Conservation (phyloP, 2,113 vertebrate genomes). For the Lasiurus borealis region DNA sequence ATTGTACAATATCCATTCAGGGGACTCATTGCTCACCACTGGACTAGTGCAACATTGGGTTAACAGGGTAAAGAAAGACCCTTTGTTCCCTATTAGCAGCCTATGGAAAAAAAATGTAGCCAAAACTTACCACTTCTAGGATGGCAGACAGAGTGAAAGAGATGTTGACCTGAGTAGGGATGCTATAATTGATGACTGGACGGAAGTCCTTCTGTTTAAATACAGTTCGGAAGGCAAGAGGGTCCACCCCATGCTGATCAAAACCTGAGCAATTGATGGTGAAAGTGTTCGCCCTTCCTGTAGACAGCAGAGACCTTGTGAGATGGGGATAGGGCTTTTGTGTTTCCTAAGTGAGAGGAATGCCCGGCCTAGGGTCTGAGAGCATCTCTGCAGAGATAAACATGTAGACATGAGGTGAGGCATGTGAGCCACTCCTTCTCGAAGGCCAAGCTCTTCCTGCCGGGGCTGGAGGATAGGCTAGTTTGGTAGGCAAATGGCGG, state of each 20-base stretch:
- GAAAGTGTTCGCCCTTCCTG: not conserved
- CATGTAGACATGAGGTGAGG: not conserved
- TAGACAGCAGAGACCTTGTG: not conserved
- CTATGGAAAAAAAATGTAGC: not conserved
- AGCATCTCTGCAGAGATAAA: not conserved
- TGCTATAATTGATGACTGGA: constrained; percentile 87
- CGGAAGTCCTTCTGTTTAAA: constrained; percentile 87
- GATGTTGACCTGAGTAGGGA: constrained; percentile 88
- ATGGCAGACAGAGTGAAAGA: constrained; percentile 92
- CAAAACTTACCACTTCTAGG: constrained; percentile 88
- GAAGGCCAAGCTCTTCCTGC: not conserved
- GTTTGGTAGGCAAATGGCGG: constrained; percentile 37
- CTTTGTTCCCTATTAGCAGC: not conserved
- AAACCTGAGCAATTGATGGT: constrained; percentile 60
- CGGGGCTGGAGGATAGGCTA: not conserved
- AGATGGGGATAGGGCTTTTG: not conserved
- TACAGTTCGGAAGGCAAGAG: constrained; percentile 84
- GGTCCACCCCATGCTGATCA: constrained; percentile 78
- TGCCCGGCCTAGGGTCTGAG: not conserved
- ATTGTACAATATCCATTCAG: not conserved
- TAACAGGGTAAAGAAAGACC: not conserved
- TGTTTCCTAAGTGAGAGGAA: not conserved
- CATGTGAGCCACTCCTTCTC: not conserved
- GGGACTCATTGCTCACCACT: not conserved
- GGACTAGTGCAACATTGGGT: not conserved